Evolutionary conservation across 2,888 invertebrate genomes (phyloP), one percentile per base, ranked within the genome.

Genomic region (Chesias legatella): DNA sequence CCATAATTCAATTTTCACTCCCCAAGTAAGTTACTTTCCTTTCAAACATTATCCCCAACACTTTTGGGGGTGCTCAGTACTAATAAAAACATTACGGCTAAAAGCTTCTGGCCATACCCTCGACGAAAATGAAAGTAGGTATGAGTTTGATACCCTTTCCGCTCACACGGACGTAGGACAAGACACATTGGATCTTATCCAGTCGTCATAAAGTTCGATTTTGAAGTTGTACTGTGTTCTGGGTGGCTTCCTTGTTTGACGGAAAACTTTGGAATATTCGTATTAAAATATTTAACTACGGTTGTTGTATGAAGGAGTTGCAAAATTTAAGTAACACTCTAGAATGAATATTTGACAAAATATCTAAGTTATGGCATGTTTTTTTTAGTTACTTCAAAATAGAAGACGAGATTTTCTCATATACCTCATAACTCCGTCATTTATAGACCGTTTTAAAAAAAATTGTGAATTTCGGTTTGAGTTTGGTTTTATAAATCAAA

Each of bases 21-120:
- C 28, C 38, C 31, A 31, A 33, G 29, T 17, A 17, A 17, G 13
- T 17, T 2, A 17, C 13, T 35, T 32, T 33, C 37, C 48, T 26
- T 48, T 43, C 27, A 33, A 37, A 35, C 48, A 44, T 46, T 43
- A 46, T 32, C 42, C 43, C 31, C 10, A 33, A 33, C 43, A 52
- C 49, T 42, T 42, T 33, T 10, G 41, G 42, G 44, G 39, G 10
- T 30, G 23, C 43, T 23, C 31, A 31, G 43, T 31, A 32, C 48
- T 46, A 50, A 49, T 56, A 52, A 52, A 54, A 56, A 48, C 51
- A 54, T 56, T 54, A 48, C 37, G 29, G 35, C 51, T 56, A 54
- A 56, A 56, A 56, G 56, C 56, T 44, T 50, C 23, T 20, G 27
- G 42, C 41, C 52, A 39, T 47, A 52, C 43, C 33, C 30, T 25